These are phyloP conservation scores for Platichthys stellatus DNA, from an alignment of 2,113 vertebrate species.

Conservation along the genomic window DNA sequence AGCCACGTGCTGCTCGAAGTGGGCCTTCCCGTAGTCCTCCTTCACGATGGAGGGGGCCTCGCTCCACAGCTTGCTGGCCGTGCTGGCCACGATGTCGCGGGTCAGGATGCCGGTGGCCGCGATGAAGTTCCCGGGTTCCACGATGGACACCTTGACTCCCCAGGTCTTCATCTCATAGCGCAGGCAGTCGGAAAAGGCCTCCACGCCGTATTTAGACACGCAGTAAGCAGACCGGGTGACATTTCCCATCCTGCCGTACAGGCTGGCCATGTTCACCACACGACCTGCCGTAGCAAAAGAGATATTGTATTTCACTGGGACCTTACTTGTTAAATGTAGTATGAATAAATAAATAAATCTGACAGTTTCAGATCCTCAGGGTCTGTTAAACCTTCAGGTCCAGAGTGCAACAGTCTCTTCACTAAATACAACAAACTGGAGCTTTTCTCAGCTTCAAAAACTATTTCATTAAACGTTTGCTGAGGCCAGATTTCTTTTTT, in stretches of 20 bases:
- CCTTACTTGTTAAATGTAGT: too few species aligned
- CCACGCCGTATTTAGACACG: constrained; percentile 87
- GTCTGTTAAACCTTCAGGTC: too few species aligned
- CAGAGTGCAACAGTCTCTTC: too few species aligned
- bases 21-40: constrained; percentile 84
- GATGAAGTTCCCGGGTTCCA: constrained; percentile 89
- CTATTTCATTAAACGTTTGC: background rate
- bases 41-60: constrained; percentile 74
- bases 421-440: background rate
- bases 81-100: constrained; percentile 66
- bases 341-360: background rate
- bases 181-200: constrained; percentile 90
- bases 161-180: constrained; percentile 90
- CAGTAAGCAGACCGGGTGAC: constrained; percentile 86
- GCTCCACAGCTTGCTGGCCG: constrained; percentile 83
- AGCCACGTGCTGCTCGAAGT: constrained; percentile 80
- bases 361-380: too few species aligned
- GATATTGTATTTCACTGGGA: too few species aligned
- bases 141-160: constrained; percentile 85
- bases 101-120: constrained; percentile 86
- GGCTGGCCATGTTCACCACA: constrained; percentile 88
- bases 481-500: background rate
- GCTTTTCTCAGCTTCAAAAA: background rate
- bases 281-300: constrained; percentile 76
- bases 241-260: constrained; percentile 85